Evolutionary conservation across 2,797 vertebrate species (phyloP).

Genomic region (Chiroxiphia lanceolata): DNA sequence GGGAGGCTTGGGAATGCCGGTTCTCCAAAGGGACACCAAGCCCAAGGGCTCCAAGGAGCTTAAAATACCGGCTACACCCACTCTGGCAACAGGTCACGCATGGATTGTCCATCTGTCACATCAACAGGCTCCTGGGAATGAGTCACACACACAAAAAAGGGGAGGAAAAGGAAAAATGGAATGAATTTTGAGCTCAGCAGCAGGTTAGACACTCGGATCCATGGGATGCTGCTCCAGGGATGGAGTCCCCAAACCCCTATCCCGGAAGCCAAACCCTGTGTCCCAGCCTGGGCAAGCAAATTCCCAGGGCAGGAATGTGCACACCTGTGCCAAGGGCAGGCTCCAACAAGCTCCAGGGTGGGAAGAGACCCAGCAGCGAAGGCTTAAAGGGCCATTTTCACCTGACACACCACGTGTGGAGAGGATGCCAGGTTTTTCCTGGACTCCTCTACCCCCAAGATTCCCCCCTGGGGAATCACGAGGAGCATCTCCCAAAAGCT

Average conservation of each 20-base stretch:
- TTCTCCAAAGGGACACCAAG: neutral
- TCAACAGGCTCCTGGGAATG: fast-evolving
- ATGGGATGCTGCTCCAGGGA: fast-evolving
- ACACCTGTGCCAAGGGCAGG: neutral
- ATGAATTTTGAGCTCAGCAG: neutral
- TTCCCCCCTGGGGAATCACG: too few species aligned
- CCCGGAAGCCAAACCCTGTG: fast-evolving
- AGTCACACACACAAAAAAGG: fast-evolving
- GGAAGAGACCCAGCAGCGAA: neutral
- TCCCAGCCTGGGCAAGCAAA: neutral
- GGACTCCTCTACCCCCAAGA: fast-evolving
- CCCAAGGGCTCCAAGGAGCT: neutral
- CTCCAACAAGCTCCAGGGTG: neutral
- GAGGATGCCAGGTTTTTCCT: neutral
- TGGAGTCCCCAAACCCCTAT: fast-evolving
- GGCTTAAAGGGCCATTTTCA: neutral
- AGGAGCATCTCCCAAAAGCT: neutral
- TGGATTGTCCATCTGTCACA: neutral
- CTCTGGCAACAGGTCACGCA: neutral
- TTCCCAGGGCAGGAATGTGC: neutral
- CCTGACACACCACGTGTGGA: fast-evolving
- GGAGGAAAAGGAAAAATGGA: neutral
- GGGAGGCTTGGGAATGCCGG: neutral
- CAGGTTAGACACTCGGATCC: neutral
- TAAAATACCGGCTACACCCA: fast-evolving